Evolutionary conservation across 2,113 vertebrate genomes (phyloP), one percentile per base, ranked within the genome.

Genomic region (Pangasianodon hypophthalmus): DNA sequence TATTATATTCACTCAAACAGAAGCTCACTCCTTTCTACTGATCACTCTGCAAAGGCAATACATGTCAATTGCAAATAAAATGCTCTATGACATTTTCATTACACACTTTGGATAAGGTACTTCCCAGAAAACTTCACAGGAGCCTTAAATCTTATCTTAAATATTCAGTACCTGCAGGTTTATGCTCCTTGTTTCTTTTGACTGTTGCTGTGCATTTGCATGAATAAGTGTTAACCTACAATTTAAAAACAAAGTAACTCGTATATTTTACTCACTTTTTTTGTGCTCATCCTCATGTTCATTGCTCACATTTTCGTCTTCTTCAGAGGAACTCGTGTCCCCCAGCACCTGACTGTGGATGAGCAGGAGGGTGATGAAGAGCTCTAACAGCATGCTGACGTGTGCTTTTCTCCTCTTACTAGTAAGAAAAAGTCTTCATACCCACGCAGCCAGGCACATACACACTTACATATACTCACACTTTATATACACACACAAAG

Each of bases 301-400:
- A 16, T 85, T 90, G 88, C 91, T 93, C 29, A 54, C 75, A 10
- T 91, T 71, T 32, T 87, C n/a, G 87, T 83, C 91, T 85, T 92
- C 92, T 58, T 93, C 92, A 0, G 90, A 91, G 1, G 93, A 92
- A 48, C 82, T 41, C 0, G 71, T 60, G 10, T 41, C 18, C 9
- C 46, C 87, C 32, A 91, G 44, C 16, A 88, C 85, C 83, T 91
- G 64, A 62, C 75, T 79, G 5, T 85, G 86, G 69, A 91, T 21
- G 46, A 92, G 81, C 75, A 91, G 86, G n/a, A 93, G 8, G 19
- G 77, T 44, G 56, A 90, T 64, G 75, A 92, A 89, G 50, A 88
- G 82, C 56, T 90, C 71, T 2, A 90, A 64, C 86, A 90, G 89
- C 93, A 94, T 94, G 26, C 62, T 81, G n/a, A 90, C 41, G 44